A percentile compares a stretch with the other conserved stretches of the same genome.
phyloP scores from a whole-genome alignment of 2,888 invertebrate species.

The Argyresthia goedartella region DNA sequence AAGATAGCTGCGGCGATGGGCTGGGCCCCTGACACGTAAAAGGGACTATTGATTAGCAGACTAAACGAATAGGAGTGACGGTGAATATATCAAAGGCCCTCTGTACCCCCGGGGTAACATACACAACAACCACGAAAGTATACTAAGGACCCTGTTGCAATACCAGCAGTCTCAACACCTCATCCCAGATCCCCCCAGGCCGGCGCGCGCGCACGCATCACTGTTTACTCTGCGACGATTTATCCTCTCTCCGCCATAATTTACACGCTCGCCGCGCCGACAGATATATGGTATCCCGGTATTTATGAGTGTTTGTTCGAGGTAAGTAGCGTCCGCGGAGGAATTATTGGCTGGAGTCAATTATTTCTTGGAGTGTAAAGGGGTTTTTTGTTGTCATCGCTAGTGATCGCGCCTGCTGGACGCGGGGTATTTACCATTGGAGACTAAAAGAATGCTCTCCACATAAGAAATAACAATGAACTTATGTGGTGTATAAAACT shows the following conservation, averaged over 20 bases:
- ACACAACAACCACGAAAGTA: too few relatives aligned
- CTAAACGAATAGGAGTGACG: too few relatives aligned
- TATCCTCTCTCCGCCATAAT: constrained; percentile 49
- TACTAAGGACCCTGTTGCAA: too few relatives aligned
- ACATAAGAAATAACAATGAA: too few relatives aligned
- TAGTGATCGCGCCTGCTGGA: neutral
- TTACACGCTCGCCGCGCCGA: constrained; percentile 34
- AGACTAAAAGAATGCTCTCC: too few relatives aligned
- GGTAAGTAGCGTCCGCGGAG: constrained; percentile 5
- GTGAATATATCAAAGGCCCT: too few relatives aligned
- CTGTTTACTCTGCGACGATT: constrained; percentile 55
- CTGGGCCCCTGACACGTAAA: too few relatives aligned
- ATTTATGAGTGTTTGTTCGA: constrained; percentile 53
- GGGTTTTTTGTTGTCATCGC: neutral
- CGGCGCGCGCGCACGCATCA: constrained; percentile 13
- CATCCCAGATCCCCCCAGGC: constrained; percentile 7
- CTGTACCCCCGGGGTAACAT: too few relatives aligned
- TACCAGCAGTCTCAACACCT: neutral
- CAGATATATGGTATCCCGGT: constrained; percentile 55
- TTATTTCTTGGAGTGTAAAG: neutral
- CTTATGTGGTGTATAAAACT: too few relatives aligned
- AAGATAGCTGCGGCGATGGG: too few relatives aligned
- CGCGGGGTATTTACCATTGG: neutral
- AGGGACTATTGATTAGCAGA: too few relatives aligned
- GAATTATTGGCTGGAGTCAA: neutral